Base-by-base conservation (phyloP, 2,797 vertebrate genomes). In the Gouania willdenowi region DNA sequence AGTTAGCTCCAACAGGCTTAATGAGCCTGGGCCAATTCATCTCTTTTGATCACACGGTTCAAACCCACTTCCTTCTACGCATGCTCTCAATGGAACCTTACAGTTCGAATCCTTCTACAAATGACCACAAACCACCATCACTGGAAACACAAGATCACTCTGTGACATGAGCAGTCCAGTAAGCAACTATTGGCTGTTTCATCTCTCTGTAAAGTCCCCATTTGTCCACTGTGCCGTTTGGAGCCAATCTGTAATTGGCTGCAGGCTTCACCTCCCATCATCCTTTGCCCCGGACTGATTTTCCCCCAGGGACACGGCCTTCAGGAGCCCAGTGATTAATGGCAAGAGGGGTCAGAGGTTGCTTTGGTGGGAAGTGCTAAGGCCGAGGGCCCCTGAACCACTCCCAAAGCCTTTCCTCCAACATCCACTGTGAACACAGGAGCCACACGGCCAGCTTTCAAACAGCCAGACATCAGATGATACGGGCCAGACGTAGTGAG, bases 261-360 rank as follows among this genome's bases (percentile, higher is more conserved):
- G 77, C 83, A 76, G 79, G 76, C 79, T 87, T 84, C 84, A 86
- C 68, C 74, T 88, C 86, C 85, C 83, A 87, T 87, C 84, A 87
- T 88, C 82, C 84, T 82, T 84, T 86, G 81, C 83, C 82, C 82
- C 12, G 72, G 71, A 79, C 78, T 88, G 85, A 87, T 84, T 86
- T 84, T 77, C 72, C 68, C 93, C 90, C 85, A 91, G 92, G 91
- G 94, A 95, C 91, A 86, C 72, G 86, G 86, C 91, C 92, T 95
- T 92, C 92, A 94, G 91, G 88, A 92, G 92, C 83, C 56, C 73
- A 75, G 73, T 93, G 93, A 98, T 98, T 95, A 94, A 97, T 96
- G 94, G 91, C 89, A 84, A 16, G 17, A 0, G 31, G 82, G 93
- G 93, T 93, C 92, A 93, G 83, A 90, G 91, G 91, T 89, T 71